Conservation (phyloP, 2,888 invertebrate genomes). For the Geophilus truncorum region DNA sequence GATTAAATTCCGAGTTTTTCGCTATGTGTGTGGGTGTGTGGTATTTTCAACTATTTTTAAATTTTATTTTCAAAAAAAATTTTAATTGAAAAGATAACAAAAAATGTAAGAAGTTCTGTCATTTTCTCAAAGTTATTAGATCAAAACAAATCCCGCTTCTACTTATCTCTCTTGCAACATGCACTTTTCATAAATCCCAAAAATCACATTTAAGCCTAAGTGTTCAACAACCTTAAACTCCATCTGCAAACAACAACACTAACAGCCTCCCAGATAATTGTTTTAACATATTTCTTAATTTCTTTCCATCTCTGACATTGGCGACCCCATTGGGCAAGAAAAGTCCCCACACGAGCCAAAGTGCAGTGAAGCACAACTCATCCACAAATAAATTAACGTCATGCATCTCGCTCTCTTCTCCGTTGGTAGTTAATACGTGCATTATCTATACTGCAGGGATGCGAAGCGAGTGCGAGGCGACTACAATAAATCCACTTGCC, state of each 20-base stretch:
- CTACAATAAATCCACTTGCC: background rate
- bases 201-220: background rate
- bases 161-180: background rate
- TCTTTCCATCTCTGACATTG: background rate
- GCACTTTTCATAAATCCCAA: background rate
- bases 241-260: background rate
- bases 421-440: background rate
- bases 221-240: background rate
- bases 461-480: background rate
- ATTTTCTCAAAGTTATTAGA: too few species aligned
- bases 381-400: background rate
- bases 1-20: background rate
- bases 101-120: too few species aligned
- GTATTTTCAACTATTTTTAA: background rate
- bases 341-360: background rate
- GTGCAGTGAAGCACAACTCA: background rate
- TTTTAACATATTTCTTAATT: conserved; percentile 4
- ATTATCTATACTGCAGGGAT: background rate
- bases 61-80: too few species aligned
- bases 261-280: background rate
- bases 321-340: conserved; percentile 4
- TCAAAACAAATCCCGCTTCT: background rate
- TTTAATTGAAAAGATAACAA: too few species aligned
- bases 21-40: background rate
- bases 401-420: background rate